phyloP scores from a whole-genome alignment of 2,888 invertebrate species.

The Pinctada fucata region DNA sequence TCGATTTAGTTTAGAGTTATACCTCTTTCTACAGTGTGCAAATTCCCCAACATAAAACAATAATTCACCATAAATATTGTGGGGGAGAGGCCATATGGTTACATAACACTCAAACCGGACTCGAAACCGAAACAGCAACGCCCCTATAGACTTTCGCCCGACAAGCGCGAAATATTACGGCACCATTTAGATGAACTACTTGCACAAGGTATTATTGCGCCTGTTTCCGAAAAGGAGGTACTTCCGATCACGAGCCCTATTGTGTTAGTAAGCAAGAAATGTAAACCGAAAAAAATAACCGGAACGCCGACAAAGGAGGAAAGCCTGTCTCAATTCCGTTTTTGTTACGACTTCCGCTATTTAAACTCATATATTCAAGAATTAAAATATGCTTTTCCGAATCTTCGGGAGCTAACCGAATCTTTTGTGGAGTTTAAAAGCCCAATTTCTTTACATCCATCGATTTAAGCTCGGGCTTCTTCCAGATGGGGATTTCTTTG shows the following conservation, averaged over 20 bases:
- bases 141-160: conserved; percentile 33
- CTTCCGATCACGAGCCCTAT: conserved; percentile 31
- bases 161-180: conserved; percentile 27
- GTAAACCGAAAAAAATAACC: background rate
- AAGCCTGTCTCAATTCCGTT: conserved; percentile 16
- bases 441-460: conserved; percentile 29
- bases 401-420: conserved; percentile 34
- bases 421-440: conserved; percentile 22
- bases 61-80: too few relatives aligned
- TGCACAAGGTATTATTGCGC: conserved; percentile 17
- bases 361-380: conserved; percentile 24
- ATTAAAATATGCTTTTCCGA: conserved; percentile 30
- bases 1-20: too few relatives aligned
- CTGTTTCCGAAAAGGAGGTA: conserved; percentile 16
- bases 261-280: conserved; percentile 23
- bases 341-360: conserved; percentile 25
- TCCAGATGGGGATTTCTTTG: conserved; percentile 17
- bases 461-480: conserved; percentile 32
- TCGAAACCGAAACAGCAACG: conserved; percentile 25
- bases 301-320: background rate
- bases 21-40: too few relatives aligned
- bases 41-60: too few relatives aligned
- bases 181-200: conserved; percentile 27
- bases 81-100: too few relatives aligned
- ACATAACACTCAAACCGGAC: conserved; percentile 22